phyloP scores from a whole-genome alignment of 2,797 vertebrate species.

The Falco novaeseelandiae region DNA sequence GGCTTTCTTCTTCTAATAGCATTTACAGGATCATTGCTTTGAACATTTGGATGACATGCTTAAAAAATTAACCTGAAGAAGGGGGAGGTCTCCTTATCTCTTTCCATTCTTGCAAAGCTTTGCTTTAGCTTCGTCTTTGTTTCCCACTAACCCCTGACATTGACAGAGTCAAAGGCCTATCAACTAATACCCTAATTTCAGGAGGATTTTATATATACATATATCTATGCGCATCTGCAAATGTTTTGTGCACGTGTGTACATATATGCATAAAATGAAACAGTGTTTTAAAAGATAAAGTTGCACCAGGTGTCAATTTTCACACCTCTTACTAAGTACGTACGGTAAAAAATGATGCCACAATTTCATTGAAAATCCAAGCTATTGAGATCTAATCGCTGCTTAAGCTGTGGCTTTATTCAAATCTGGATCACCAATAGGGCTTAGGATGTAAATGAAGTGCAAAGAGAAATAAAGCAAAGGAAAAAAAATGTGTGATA shows the following conservation, averaged over 20 bases:
- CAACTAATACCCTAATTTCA: slow-evolving; percentile 73
- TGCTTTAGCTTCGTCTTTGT: slow-evolving; percentile 72
- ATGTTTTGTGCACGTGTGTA: background rate
- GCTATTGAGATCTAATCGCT: slow-evolving; percentile 80
- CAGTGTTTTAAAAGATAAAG: slow-evolving; percentile 73
- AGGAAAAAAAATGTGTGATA: slow-evolving; percentile 62
- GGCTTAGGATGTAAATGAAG: slow-evolving; percentile 98
- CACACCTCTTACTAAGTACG: slow-evolving; percentile 67
- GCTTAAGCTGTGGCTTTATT: slow-evolving; percentile 79
- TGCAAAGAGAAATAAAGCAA: slow-evolving; percentile 91
- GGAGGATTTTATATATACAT: slow-evolving; percentile 17
- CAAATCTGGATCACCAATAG: slow-evolving; percentile 90
- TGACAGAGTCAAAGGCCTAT: slow-evolving; percentile 74
- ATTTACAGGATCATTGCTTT: slow-evolving; percentile 64
- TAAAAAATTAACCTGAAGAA: slow-evolving; percentile 79
- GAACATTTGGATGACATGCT: slow-evolving; percentile 44
- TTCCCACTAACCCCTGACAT: slow-evolving; percentile 73
- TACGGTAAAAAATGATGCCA: slow-evolving; percentile 46
- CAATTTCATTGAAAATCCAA: slow-evolving; percentile 77
- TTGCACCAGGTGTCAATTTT: slow-evolving; percentile 78
- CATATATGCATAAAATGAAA: background rate
- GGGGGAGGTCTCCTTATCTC: slow-evolving; percentile 73
- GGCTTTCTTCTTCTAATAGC: slow-evolving; percentile 63
- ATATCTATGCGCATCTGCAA: slow-evolving; percentile 5
- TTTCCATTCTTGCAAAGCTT: slow-evolving; percentile 56